phyloP scores from a whole-genome alignment of 2,113 vertebrate species.

The Gyps fulvus region DNA sequence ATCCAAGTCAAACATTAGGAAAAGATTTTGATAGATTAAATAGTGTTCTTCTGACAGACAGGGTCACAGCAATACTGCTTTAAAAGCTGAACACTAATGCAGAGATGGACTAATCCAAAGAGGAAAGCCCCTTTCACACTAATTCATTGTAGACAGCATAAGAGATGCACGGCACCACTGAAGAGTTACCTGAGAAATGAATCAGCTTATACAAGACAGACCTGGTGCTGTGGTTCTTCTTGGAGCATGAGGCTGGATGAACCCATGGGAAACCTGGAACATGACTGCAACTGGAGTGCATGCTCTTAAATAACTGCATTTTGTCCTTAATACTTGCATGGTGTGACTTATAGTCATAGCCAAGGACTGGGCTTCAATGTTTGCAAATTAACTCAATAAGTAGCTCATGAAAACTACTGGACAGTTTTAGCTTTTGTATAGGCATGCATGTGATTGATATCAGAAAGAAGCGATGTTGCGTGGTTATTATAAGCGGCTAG shows the following conservation, averaged over 20 bases:
- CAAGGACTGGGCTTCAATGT: neutral
- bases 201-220: neutral
- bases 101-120: neutral
- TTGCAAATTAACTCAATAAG: neutral
- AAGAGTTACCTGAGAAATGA: neutral
- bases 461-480: neutral
- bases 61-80: neutral
- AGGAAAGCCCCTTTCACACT: neutral
- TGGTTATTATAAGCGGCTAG: neutral
- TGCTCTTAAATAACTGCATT: neutral
- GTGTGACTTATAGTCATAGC: neutral
- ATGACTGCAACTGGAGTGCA: neutral
- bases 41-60: neutral
- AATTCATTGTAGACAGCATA: neutral
- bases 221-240: neutral
- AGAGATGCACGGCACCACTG: neutral
- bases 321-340: neutral
- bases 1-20: neutral
- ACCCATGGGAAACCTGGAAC: neutral
- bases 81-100: neutral
- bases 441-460: neutral
- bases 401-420: neutral
- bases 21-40: neutral
- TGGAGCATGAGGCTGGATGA: neutral
- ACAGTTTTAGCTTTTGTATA: neutral